Percentiles rank a stretch among this genome's conserved stretches.
These are phyloP conservation scores for Barnardius zonarius DNA, from an alignment of 2,113 vertebrate genomes.

Conservation along the genomic window DNA sequence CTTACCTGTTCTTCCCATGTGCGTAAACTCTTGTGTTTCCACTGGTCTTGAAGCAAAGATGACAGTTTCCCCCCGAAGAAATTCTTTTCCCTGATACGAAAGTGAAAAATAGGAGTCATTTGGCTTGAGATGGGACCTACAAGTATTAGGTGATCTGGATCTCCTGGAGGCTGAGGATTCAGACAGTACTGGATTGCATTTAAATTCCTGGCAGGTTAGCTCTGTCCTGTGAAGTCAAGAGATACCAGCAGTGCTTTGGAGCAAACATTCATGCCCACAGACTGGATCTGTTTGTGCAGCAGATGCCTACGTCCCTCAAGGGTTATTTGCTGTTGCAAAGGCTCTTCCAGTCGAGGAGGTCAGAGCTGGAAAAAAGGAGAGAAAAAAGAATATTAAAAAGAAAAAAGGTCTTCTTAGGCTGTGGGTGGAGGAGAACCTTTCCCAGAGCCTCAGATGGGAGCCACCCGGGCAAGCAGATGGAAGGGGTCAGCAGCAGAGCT, in stretches of 20 bases:
- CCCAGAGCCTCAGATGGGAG: neutral
- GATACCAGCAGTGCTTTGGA: neutral
- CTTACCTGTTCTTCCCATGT: neutral
- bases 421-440: neutral
- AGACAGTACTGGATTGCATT: neutral
- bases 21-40: neutral
- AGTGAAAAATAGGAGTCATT: neutral
- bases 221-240: neutral
- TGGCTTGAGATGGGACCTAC: neutral
- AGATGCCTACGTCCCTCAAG: neutral
- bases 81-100: neutral
- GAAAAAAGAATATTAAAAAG: neutral
- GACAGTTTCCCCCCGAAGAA: neutral
- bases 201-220: neutral
- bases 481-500: neutral
- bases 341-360: neutral
- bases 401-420: neutral
- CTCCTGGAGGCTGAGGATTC: neutral
- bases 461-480: neutral
- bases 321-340: neutral
- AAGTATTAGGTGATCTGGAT: neutral
- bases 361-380: neutral
- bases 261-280: neutral
- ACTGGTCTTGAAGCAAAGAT: neutral
- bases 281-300: neutral